These are phyloP conservation scores for Margarornis squamiger DNA, from an alignment of 2,797 vertebrate species.

Conservation along the genomic window DNA sequence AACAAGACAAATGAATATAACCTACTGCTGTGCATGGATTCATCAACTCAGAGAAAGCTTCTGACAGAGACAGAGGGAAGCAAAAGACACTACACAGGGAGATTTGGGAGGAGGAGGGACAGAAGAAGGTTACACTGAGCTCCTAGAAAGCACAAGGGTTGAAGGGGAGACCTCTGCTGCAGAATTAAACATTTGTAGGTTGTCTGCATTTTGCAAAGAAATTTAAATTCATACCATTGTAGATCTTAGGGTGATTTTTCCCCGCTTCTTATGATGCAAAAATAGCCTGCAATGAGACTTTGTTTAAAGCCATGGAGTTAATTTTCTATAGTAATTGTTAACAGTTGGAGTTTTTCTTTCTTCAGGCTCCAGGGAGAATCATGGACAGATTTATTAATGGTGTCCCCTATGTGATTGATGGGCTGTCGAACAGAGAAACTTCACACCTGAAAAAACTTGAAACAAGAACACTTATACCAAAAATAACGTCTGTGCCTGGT, in stretches of 20 bases:
- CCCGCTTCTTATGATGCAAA: background rate
- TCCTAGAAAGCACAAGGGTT: background rate
- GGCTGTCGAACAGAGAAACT: constrained; percentile 49
- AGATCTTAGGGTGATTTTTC: background rate
- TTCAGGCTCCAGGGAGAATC: constrained; percentile 53
- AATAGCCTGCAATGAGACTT: constrained; percentile 41
- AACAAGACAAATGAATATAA: constrained; percentile 70
- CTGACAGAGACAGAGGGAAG: constrained; percentile 7
- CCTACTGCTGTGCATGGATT: constrained; percentile 44
- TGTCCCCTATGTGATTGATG: constrained; percentile 58
- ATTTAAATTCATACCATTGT: background rate
- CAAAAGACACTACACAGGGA: background rate
- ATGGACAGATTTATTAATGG: constrained; percentile 66
- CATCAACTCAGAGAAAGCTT: constrained; percentile 48
- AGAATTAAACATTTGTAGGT: background rate
- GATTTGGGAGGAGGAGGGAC: background rate
- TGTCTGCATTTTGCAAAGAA: background rate
- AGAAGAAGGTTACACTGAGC: background rate
- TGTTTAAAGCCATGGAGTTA: constrained; percentile 59
- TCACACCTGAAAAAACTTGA: constrained; percentile 64
- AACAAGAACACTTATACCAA: constrained; percentile 57
- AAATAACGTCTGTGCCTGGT: background rate
- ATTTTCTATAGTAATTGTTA: constrained; percentile 65
- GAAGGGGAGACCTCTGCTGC: background rate
- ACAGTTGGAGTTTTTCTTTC: constrained; percentile 62